A percentile compares a stretch with the other conserved stretches of the same genome.
Conservation (phyloP, 2,888 invertebrate genomes). For the Tipula vernalis region DNA sequence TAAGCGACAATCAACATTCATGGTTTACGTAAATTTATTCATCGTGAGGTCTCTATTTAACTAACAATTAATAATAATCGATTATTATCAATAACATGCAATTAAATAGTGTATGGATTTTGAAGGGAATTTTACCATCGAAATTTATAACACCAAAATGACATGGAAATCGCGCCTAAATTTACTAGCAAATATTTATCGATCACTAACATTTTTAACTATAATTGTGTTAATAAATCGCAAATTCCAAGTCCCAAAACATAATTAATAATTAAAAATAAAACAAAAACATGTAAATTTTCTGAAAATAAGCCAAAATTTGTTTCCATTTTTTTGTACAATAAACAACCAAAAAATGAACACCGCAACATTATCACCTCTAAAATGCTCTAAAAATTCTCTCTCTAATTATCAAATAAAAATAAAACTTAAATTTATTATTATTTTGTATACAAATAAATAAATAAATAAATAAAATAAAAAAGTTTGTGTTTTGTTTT, state of each 20-base stretch:
- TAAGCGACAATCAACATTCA: no score
- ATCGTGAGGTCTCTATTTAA: no score
- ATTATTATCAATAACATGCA: no score
- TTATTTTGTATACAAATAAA: slow-evolving; percentile 15
- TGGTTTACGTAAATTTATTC: no score
- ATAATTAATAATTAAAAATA: not conserved
- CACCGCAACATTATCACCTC: not conserved
- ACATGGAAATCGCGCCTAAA: no score
- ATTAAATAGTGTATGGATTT: no score
- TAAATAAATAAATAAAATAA: slow-evolving; percentile 16
- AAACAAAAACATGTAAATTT: not conserved
- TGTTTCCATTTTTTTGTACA: not conserved
- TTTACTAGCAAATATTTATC: no score
- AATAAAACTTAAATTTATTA: not conserved
- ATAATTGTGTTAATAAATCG: no score
- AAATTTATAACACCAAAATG: no score
- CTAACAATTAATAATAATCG: no score
- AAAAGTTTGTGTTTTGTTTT: not conserved
- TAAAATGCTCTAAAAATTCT: not conserved
- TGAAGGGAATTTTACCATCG: no score
- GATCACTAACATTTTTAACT: no score
- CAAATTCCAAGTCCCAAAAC: not conserved
- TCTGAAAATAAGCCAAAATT: not conserved
- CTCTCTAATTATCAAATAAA: not conserved
- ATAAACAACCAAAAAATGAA: not conserved